Percentiles rank a stretch among this genome's conserved stretches.
Conservation (phyloP, 2,888 invertebrate genomes). For the Odontomyia ornata region DNA sequence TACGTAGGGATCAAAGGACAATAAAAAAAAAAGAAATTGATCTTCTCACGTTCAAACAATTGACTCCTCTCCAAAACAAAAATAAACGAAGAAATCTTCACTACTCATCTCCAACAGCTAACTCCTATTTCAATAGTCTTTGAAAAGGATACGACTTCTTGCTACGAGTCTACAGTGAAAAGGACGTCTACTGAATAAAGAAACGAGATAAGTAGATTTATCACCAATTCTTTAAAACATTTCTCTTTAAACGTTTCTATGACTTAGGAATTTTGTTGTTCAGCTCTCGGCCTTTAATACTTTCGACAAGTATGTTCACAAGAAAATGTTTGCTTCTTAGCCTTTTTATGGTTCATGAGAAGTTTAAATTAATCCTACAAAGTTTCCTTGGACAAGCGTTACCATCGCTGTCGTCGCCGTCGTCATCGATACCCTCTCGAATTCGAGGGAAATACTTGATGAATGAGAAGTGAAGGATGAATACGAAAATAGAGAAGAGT, state of each 20-base stretch:
- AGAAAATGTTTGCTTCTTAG: not conserved
- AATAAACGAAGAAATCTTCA: no score
- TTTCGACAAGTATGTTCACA: not conserved
- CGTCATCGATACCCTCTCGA: no score
- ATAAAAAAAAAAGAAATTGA: no score
- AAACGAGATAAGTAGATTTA: constrained; percentile 20
- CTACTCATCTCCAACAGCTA: no score
- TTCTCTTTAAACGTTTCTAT: no score
- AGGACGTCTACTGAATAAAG: not conserved
- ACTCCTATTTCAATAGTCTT: constrained; percentile 16
- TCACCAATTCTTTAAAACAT: not conserved
- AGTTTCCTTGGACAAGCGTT: not conserved
- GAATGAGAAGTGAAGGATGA: not conserved
- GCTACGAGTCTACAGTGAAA: no score
- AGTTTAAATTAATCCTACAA: constrained; percentile 32
- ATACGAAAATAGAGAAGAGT: constrained; percentile 19
- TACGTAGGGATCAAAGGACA: no score
- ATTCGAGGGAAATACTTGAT: not conserved
- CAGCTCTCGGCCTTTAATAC: not conserved
- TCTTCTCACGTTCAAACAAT: no score
- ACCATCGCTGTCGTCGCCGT: no score
- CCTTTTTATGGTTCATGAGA: constrained; percentile 7
- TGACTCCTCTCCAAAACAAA: no score
- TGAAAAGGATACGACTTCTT: constrained; percentile 4
- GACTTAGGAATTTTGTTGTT: not conserved